Conservation (phyloP, 2,797 vertebrate species). For the Orestias chungarensis region DNA sequence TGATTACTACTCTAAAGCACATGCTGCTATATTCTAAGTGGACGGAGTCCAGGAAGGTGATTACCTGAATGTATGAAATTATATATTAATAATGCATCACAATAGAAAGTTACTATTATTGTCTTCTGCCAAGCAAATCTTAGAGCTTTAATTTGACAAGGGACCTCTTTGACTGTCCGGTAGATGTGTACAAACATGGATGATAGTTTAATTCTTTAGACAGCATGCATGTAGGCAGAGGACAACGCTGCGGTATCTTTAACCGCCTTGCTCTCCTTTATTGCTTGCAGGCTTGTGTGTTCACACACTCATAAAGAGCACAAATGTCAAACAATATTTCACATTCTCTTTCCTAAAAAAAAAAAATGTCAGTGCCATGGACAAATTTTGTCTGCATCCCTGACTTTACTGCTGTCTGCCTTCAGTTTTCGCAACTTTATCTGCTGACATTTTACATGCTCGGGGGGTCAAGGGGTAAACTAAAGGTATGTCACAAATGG, state of each 20-base stretch:
- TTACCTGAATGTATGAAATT: not conserved
- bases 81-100: not conserved
- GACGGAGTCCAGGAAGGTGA: not conserved
- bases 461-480: conserved; percentile 37
- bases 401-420: conserved; percentile 37
- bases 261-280: conserved; percentile 25
- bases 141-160: not conserved
- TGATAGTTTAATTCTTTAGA: conserved; percentile 11
- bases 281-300: conserved; percentile 39
- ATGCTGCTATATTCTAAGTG: not conserved
- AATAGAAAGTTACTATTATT: not conserved
- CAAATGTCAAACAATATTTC: conserved; percentile 75
- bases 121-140: not conserved
- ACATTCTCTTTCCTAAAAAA: conserved; percentile 60
- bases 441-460: conserved; percentile 64
- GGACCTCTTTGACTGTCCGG: conserved; percentile 37
- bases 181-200: conserved; percentile 9
- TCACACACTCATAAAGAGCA: conserved; percentile 21
- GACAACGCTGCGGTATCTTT: conserved; percentile 37
- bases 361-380: conserved; percentile 70
- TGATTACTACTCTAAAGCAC: not conserved
- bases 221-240: conserved; percentile 22
- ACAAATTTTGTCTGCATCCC: conserved; percentile 45
- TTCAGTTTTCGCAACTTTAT: conserved; percentile 37
- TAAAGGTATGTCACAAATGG: conserved; percentile 42